phyloP scores from a whole-genome alignment of 1,140 invertebrate genomes.

The Chrysoperla carnea region DNA sequence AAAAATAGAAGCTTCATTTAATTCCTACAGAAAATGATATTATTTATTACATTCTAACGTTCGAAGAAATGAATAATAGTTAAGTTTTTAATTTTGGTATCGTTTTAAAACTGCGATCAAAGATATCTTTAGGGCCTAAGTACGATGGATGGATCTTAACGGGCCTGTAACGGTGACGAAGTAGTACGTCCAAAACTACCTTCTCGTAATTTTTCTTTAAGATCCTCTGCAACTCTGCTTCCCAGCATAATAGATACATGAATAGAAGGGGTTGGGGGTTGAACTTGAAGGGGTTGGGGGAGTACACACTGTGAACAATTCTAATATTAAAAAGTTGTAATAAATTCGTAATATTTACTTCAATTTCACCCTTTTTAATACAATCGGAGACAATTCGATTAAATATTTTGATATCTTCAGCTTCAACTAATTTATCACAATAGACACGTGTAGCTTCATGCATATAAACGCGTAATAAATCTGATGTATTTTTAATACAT shows the following conservation, averaged over 20 bases:
- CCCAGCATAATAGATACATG: no score
- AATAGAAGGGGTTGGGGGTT: no score
- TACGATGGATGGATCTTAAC: no score
- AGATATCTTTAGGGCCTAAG: no score
- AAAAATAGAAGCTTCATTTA: slow-evolving; percentile 44
- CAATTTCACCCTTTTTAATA: slow-evolving; percentile 63
- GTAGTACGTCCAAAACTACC: no score
- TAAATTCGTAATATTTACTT: slow-evolving; percentile 25
- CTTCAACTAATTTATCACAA: slow-evolving; percentile 71
- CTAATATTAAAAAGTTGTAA: no score
- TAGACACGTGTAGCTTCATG: slow-evolving; percentile 85
- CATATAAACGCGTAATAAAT: slow-evolving; percentile 65
- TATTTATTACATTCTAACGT: neutral
- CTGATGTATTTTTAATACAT: slow-evolving; percentile 45
- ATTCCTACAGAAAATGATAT: slow-evolving; percentile 24
- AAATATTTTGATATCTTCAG: slow-evolving; percentile 55
- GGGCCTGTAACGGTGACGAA: no score
- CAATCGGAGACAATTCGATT: slow-evolving; percentile 54
- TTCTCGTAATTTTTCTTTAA: no score
- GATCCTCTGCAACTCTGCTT: no score
- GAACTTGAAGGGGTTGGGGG: no score
- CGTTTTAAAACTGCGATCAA: slow-evolving; percentile 2
- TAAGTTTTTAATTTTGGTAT: slow-evolving; percentile 6
- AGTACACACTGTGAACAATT: no score
- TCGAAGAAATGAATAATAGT: no score